These are phyloP conservation scores for Ornithorhynchus anatinus DNA, from an alignment of 2,113 vertebrate species.

Conservation along the genomic window DNA sequence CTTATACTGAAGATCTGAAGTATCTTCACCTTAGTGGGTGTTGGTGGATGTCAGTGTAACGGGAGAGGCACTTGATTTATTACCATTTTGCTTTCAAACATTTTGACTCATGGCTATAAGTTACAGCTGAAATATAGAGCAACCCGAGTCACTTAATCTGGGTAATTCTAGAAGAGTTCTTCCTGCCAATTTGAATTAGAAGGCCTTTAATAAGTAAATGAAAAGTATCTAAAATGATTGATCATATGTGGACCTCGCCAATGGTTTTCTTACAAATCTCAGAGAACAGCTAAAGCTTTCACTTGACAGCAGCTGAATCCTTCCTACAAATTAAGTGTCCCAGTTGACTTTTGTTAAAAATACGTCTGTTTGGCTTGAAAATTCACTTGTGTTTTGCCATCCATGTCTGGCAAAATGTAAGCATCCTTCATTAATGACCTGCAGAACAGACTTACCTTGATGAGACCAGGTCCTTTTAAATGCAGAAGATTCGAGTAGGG, in stretches of 20 bases:
- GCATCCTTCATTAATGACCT: constrained; percentile 13
- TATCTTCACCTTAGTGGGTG: neutral
- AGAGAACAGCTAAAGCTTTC: neutral
- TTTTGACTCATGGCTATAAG: neutral
- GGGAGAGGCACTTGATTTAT: neutral
- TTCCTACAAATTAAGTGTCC: neutral
- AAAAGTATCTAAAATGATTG: too few relatives aligned
- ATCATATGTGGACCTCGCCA: too few relatives aligned
- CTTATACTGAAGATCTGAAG: neutral
- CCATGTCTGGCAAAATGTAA: constrained; percentile 5
- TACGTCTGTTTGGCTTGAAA: constrained; percentile 20
- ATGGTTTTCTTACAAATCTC: neutral
- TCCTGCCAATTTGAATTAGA: neutral
- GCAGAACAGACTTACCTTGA: neutral
- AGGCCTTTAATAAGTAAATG: neutral
- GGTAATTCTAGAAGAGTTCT: neutral
- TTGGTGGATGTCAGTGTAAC: neutral
- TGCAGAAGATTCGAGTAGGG: too few relatives aligned
- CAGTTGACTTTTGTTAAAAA: constrained; percentile 40
- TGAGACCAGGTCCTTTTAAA: too few relatives aligned
- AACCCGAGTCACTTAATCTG: neutral
- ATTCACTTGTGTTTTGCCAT: neutral
- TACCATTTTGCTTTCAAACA: neutral
- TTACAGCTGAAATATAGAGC: neutral
- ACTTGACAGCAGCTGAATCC: neutral